Evolutionary conservation across 2,888 invertebrate genomes (phyloP).

Genomic region (Pyrgus malvae): DNA sequence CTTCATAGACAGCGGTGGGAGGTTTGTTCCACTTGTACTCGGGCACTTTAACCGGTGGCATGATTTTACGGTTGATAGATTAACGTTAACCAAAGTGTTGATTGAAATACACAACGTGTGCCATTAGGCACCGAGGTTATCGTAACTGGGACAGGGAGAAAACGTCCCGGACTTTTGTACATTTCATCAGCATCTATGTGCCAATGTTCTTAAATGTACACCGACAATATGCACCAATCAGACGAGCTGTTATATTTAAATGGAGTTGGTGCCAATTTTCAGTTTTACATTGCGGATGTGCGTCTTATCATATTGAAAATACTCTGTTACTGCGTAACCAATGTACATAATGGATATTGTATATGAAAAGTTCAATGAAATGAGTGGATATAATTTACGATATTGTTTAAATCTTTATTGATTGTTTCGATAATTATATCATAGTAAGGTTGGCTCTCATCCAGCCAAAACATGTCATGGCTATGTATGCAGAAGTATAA

Average conservation of each 20-base stretch:
- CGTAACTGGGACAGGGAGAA: slow-evolving; percentile 56
- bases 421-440: slow-evolving; percentile 18
- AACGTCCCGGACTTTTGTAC: slow-evolving; percentile 64
- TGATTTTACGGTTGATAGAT: slow-evolving; percentile 52
- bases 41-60: slow-evolving; percentile 73
- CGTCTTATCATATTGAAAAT: slow-evolving; percentile 34
- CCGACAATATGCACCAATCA: slow-evolving; percentile 67
- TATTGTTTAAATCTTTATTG: slow-evolving; percentile 33
- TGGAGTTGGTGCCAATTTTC: slow-evolving; percentile 65
- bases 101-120: slow-evolving; percentile 48
- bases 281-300: slow-evolving; percentile 37
- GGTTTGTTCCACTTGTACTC: slow-evolving; percentile 79
- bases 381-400: slow-evolving; percentile 3
- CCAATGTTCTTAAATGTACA: slow-evolving; percentile 60
- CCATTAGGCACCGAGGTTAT: slow-evolving; percentile 56
- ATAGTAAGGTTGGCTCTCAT: slow-evolving; percentile 48
- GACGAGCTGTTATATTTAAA: slow-evolving; percentile 64
- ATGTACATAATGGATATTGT: not conserved
- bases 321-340: not conserved
- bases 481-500: slow-evolving; percentile 46
- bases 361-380: slow-evolving; percentile 21
- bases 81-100: slow-evolving; percentile 38
- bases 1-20: slow-evolving; percentile 87
- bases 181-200: slow-evolving; percentile 59
- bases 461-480: slow-evolving; percentile 65